Base-by-base conservation (phyloP, 2,113 vertebrate species). In the Brachyhypopomus occidentalis region DNA sequence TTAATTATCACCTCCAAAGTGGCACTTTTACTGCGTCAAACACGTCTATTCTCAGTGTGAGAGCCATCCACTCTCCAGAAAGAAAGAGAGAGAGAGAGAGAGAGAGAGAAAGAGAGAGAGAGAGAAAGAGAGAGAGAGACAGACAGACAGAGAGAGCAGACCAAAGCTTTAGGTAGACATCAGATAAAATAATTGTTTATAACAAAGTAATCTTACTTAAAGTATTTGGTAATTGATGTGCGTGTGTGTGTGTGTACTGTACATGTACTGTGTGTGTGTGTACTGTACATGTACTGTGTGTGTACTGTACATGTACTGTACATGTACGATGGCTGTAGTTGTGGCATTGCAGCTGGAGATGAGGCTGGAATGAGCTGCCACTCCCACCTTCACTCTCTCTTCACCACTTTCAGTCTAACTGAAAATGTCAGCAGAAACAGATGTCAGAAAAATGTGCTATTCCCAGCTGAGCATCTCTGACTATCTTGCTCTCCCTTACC, bases 371-470 rank as follows among this genome's bases (percentile, higher is more conserved):
- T 16, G 48, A 62, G 72, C 22, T 14, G 38, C 62, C 74, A 81
- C 79, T 81, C 69, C 60, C 55, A 70, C 79, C 80, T 70, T 76
- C 63, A 70, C 72, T 60, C 72, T 75, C 41, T 80, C 20, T 23
- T 22, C 17, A 74, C 75, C 56, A 34, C 64, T 83, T 16, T 58
- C 69, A 4, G 70, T 83, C 83, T 63, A 73, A 86, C 75, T 80
- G 81, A 25, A 91, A 89, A 91, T 89, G 87, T 89, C 89, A 90
- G 62, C 80, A 71, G 41, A 85, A 84, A 83, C 82, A 88, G 83
- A 88, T 85, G 86, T 89, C 84, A 86, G 78, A 76, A 84, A 79
- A 84, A 88, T 84, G 66, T 69, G 25, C 81, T 2, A 58, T 83
- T 83, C 84, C 83, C 86, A 86, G 82, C 83, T 89, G 86, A 89